A percentile compares a stretch with the other conserved stretches of the same genome.
Conservation (phyloP, 2,113 vertebrate species). For the Scomber japonicus region DNA sequence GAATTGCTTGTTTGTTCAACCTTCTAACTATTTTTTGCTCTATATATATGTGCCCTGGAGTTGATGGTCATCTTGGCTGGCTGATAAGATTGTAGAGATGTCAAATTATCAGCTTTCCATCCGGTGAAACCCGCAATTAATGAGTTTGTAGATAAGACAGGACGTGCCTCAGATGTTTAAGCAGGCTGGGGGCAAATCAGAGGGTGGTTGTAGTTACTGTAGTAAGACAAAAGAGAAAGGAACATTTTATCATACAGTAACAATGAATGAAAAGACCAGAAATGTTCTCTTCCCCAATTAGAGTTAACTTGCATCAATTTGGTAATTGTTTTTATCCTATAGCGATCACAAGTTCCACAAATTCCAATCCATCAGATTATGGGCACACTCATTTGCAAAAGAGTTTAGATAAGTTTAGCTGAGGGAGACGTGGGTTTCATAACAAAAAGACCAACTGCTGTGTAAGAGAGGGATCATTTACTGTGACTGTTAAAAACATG, state of each 20-base stretch:
- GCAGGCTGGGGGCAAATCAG: not conserved
- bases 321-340: not conserved
- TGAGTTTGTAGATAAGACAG: slow-evolving; percentile 21
- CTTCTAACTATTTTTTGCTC: not conserved
- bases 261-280: not conserved
- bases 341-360: not conserved
- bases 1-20: slow-evolving; percentile 47
- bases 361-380: not conserved
- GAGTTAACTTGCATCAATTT: not conserved
- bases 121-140: slow-evolving; percentile 29
- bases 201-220: not conserved
- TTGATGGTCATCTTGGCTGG: slow-evolving; percentile 5
- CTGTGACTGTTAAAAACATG: slow-evolving; percentile 13
- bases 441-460: slow-evolving; percentile 15
- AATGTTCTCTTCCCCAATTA: not conserved
- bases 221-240: not conserved
- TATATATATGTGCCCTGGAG: not conserved
- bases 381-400: too few species aligned
- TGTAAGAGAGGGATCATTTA: slow-evolving; percentile 14
- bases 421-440: too few species aligned
- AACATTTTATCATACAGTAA: not conserved
- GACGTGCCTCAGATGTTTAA: not conserved
- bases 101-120: not conserved
- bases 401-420: too few species aligned
- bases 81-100: slow-evolving; percentile 19